Percentiles rank a stretch among this genome's conserved stretches.
Evolutionary conservation across 35 echinoderm and acorn worm genomes (phyloP).

Genomic region (Nesometra sesokonis): DNA sequence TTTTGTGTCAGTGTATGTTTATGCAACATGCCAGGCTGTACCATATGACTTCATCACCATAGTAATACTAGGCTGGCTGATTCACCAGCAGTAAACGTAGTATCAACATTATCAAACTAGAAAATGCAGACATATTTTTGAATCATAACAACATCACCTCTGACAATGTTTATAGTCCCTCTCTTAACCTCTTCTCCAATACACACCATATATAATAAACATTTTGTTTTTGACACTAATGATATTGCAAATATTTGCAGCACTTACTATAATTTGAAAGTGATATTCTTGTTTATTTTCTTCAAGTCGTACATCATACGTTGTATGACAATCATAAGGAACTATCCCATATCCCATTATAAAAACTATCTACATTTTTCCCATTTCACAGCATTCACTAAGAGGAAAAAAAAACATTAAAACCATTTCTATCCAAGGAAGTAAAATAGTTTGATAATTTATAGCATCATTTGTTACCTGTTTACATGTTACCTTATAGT

Average conservation of each 20-base stretch:
- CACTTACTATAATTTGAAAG: not conserved
- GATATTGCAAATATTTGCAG: not conserved
- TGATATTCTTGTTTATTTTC: not conserved
- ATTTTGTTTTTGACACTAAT: not conserved
- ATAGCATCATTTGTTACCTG: not conserved
- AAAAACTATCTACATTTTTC: not conserved
- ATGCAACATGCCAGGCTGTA: not conserved
- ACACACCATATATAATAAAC: not conserved
- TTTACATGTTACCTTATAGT: not conserved
- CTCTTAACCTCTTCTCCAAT: not conserved
- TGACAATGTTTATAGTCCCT: not conserved
- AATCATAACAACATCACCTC: not conserved
- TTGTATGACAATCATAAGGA: not conserved
- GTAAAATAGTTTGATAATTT: not conserved
- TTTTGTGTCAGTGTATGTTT: not conserved
- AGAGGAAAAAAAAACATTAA: not conserved
- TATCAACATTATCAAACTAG: too few relatives aligned
- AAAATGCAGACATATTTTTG: not conserved
- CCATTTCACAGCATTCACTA: not conserved
- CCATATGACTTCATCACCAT: not conserved
- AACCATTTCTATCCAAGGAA: not conserved
- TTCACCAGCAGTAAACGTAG: not conserved
- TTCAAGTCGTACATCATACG: not conserved
- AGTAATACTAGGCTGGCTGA: too few relatives aligned
- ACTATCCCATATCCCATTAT: not conserved